A percentile compares a stretch with the other conserved stretches of the same genome.
phyloP scores from a whole-genome alignment of 2,113 vertebrate species.

The Nesoenas mayeri region DNA sequence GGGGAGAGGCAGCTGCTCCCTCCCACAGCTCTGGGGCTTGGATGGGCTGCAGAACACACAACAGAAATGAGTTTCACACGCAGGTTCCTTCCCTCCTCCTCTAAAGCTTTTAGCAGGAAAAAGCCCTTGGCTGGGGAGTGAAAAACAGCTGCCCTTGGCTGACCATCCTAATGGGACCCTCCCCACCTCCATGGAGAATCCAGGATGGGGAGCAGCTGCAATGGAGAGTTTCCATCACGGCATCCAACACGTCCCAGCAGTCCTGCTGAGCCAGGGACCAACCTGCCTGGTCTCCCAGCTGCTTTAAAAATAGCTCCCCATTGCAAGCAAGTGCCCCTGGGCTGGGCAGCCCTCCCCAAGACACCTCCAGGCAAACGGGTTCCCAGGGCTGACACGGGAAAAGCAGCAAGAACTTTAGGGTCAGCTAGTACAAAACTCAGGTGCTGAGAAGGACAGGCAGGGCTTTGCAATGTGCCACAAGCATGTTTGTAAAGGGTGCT shows the following conservation, averaged over 20 bases:
- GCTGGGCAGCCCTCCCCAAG: background rate
- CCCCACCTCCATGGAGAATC: background rate
- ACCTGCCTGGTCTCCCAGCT: background rate
- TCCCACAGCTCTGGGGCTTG: background rate
- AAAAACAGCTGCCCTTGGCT: background rate
- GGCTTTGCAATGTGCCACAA: background rate
- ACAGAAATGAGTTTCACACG: background rate
- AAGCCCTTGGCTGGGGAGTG: background rate
- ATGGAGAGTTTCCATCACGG: background rate
- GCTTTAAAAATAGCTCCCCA: background rate
- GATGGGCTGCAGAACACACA: background rate
- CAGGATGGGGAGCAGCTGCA: conserved; percentile 9
- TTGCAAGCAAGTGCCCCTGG: background rate
- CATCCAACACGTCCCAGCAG: conserved; percentile 17
- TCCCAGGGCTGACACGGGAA: background rate
- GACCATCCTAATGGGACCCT: background rate
- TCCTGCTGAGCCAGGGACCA: background rate
- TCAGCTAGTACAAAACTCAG: background rate
- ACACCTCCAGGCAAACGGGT: background rate
- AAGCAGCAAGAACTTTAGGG: background rate
- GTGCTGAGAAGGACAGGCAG: background rate
- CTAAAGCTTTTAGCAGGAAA: background rate
- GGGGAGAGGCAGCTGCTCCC: background rate
- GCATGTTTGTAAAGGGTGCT: fast-evolving
- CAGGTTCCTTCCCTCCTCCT: background rate